A percentile compares a stretch with the other conserved stretches of the same genome.
phyloP scores from a whole-genome alignment of 1,140 invertebrate species.

The Dolichoris vasculosae region DNA sequence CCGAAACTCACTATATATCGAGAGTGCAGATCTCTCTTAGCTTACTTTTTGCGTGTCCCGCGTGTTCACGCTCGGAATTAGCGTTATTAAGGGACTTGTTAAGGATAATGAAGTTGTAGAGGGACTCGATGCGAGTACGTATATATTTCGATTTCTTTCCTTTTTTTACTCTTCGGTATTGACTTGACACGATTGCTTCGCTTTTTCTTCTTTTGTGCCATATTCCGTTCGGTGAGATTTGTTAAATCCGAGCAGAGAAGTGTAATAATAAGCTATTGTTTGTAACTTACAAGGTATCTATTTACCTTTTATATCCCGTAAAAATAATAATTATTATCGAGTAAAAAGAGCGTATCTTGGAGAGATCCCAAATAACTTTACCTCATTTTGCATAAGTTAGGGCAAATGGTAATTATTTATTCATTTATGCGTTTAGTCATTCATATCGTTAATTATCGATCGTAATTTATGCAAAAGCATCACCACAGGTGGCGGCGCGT shows the following conservation, averaged over 20 bases:
- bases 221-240: background rate
- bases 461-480: background rate
- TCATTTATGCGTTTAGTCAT: background rate
- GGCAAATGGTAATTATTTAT: background rate
- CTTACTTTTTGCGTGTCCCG: constrained; percentile 50
- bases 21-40: constrained; percentile 24
- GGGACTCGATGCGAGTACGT: constrained; percentile 8
- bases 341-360: no score
- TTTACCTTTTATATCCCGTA: background rate
- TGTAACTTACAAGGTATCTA: constrained; percentile 34
- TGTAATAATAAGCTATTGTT: constrained; percentile 41
- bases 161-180: background rate
- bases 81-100: constrained; percentile 54
- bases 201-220: constrained; percentile 23
- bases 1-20: constrained; percentile 43
- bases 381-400: background rate
- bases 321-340: background rate
- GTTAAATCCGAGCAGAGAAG: background rate
- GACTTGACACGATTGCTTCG: constrained; percentile 27
- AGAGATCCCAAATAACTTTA: background rate
- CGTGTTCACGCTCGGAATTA: constrained; percentile 52
- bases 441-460: background rate
- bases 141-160: constrained; percentile 40
- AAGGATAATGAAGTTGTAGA: constrained; percentile 53
- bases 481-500: background rate